Percentiles rank a stretch among this genome's conserved stretches.
phyloP scores from a whole-genome alignment of 1,140 invertebrate genomes.

The Lepidotrigona ventralis region DNA sequence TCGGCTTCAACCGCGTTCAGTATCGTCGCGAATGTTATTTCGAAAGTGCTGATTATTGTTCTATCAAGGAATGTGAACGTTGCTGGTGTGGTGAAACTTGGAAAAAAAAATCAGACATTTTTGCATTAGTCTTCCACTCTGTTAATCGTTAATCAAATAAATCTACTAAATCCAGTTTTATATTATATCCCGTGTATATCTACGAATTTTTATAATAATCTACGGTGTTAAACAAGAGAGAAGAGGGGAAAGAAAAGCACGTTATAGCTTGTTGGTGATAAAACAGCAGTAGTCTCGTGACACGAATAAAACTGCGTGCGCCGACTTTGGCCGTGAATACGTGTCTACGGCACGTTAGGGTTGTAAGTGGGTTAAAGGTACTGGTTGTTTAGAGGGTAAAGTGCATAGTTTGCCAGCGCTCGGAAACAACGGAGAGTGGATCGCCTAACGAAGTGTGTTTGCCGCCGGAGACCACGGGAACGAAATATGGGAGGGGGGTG shows the following conservation, averaged over 20 bases:
- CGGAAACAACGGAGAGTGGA: slow-evolving; percentile 60
- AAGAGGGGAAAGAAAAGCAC: background rate
- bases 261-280: background rate
- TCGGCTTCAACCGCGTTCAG: too few relatives aligned
- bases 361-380: slow-evolving; percentile 66
- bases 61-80: too few relatives aligned
- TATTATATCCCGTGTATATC: too few relatives aligned
- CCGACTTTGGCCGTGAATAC: slow-evolving; percentile 60
- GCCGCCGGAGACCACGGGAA: slow-evolving; percentile 24
- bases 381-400: slow-evolving; percentile 59
- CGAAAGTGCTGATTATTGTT: too few relatives aligned
- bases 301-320: slow-evolving; percentile 39
- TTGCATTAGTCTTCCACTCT: too few relatives aligned
- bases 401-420: slow-evolving; percentile 63
- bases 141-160: too few relatives aligned
- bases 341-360: slow-evolving; percentile 56
- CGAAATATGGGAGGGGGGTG: slow-evolving; percentile 33
- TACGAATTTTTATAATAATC: too few relatives aligned
- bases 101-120: too few relatives aligned
- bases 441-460: slow-evolving; percentile 61
- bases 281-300: slow-evolving; percentile 1
- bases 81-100: too few relatives aligned
- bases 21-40: too few relatives aligned
- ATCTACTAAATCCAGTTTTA: too few relatives aligned
- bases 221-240: too few relatives aligned